These are phyloP conservation scores for Erpetoichthys calabaricus DNA, from an alignment of 2,797 vertebrate genomes.

Conservation along the genomic window DNA sequence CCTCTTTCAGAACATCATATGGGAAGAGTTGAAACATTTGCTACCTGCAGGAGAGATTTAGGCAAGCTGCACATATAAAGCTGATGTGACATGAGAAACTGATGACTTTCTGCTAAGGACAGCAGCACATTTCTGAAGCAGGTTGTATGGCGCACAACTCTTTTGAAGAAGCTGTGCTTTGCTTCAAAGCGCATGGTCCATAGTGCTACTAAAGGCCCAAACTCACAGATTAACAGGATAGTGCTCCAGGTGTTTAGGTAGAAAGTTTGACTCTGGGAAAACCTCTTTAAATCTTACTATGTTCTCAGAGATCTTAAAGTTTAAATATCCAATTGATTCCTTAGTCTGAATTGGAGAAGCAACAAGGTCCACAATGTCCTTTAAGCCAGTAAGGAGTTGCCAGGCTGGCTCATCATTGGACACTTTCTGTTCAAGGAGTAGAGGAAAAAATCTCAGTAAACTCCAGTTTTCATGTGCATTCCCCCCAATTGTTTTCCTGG, in stretches of 20 bases:
- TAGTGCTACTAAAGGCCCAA: constrained; percentile 9
- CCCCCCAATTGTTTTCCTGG: constrained; percentile 7
- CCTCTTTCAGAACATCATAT: constrained; percentile 10
- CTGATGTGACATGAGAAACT: constrained; percentile 11
- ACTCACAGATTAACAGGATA: constrained; percentile 9
- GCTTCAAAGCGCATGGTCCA: constrained; percentile 9
- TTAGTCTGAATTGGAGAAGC: constrained; percentile 9
- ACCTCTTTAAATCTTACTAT: constrained; percentile 7
- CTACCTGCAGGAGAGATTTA: constrained; percentile 4
- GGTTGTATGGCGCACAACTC: constrained; percentile 5
- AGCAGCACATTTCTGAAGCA: constrained; percentile 6
- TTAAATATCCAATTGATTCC: constrained; percentile 9
- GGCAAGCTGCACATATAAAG: constrained; percentile 3
- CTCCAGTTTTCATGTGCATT: constrained; percentile 16
- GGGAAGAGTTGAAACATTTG: constrained; percentile 9
- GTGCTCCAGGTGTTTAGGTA: constrained; percentile 11
- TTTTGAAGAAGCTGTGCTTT: constrained; percentile 9
- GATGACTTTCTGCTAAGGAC: constrained; percentile 9
- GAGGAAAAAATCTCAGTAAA: no score
- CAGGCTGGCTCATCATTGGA: constrained; percentile 14
- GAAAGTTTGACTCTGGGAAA: constrained; percentile 1
- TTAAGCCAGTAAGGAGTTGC: constrained; percentile 9
- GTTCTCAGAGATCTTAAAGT: constrained; percentile 11
- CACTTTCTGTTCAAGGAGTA: constrained; percentile 10
- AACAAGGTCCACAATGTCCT: constrained; percentile 13